Evolutionary conservation across 2,888 invertebrate species (phyloP), one percentile per base, ranked within the genome.

Genomic region (Pristionchus japonicus): DNA sequence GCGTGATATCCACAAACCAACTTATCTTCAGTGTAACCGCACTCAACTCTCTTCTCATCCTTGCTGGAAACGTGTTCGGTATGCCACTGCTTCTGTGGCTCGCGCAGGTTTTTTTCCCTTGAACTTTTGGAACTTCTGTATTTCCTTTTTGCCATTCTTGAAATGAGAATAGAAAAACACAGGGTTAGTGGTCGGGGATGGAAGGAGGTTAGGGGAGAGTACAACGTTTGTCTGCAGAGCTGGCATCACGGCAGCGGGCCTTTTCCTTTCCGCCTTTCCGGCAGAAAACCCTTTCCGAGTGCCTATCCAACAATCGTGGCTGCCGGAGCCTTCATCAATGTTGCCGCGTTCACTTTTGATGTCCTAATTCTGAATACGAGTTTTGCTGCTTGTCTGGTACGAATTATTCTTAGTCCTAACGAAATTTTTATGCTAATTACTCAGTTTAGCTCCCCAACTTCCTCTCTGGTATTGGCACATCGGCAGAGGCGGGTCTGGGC

Each of bases 221-320:
- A n/a, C n/a, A n/a, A n/a, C n/a, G n/a, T n/a, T n/a, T n/a, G 23
- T 7, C 13, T 67, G 4, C 67, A 67, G 67, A 13, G 34, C 27
- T 67, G 67, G 67, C 9, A 67, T 31, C 67, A 67, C 67, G 67
- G 67, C 34, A 67, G n/a, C n/a, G n/a, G n/a, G n/a, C n/a, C n/a
- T n/a, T n/a, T n/a, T n/a, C n/a, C n/a, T n/a, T n/a, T n/a, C n/a
- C n/a, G n/a, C n/a, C n/a, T n/a, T n/a, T 34, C 67, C 3, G 31
- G 67, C 1, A 11, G 67, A 1, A 3, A 31, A 15, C 27, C 27
- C 0, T 34, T 27, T 20, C 27, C 13, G 31, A 15, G 31, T 4
- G 67, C 67, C 1, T 67, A 67, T 31, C 67, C 31, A 13, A 67
- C 34, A 31, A 15, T 67, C 27, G 27, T 34, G 2, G 31, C 31